These are phyloP conservation scores for Mythimna ferrago DNA, from an alignment of 2,888 invertebrate species.

Conservation along the genomic window DNA sequence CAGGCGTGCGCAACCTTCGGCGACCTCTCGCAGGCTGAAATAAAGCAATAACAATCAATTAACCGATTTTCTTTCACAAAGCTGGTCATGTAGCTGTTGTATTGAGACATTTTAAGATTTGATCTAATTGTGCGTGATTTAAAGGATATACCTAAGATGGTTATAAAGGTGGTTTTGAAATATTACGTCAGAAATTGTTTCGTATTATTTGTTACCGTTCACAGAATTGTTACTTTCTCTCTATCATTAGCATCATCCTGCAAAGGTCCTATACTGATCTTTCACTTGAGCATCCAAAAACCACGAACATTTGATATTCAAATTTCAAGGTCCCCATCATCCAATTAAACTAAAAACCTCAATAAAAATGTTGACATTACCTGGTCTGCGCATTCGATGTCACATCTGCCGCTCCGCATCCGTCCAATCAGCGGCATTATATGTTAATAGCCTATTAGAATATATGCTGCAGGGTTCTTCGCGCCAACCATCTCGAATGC, in stretches of 20 bases:
- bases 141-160: too few relatives aligned
- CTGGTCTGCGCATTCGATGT: constrained; percentile 76
- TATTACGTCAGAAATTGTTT: background rate
- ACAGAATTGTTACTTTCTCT: too few relatives aligned
- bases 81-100: background rate
- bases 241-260: background rate
- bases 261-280: background rate
- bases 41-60: constrained; percentile 45
- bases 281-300: background rate
- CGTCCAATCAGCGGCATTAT: constrained; percentile 92
- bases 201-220: too few relatives aligned
- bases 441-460: constrained; percentile 91
- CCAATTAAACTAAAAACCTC: background rate
- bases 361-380: constrained; percentile 71
- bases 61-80: constrained; percentile 8
- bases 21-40: constrained; percentile 40
- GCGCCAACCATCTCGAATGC: constrained; percentile 75
- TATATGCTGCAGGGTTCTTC: constrained; percentile 85
- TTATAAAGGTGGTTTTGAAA: background rate
- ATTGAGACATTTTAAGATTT: background rate
- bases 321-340: background rate
- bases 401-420: constrained; percentile 88
- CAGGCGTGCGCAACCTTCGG: constrained; percentile 76
- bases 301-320: background rate
- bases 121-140: background rate